A percentile compares a stretch with the other conserved stretches of the same genome.
These are phyloP conservation scores for Pristis pectinata DNA, from an alignment of 2,797 vertebrate genomes.

Conservation along the genomic window DNA sequence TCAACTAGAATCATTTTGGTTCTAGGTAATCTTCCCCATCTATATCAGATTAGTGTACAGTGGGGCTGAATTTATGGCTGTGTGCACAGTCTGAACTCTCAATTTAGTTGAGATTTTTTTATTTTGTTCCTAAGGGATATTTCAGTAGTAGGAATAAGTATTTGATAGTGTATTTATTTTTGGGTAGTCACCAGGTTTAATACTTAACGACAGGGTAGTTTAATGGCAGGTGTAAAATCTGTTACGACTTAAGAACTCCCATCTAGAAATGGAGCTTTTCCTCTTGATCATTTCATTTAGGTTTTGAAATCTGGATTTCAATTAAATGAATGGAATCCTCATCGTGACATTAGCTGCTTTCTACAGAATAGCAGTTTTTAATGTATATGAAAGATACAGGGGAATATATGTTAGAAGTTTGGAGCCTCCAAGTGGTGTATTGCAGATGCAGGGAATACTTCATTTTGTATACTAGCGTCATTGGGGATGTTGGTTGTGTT, in stretches of 20 bases:
- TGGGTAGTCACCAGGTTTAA: background rate
- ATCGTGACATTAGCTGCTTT: background rate
- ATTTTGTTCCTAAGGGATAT: background rate
- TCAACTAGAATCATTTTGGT: background rate
- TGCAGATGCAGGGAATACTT: background rate
- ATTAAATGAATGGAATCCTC: conserved; percentile 8
- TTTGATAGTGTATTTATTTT: background rate
- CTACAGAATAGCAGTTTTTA: background rate
- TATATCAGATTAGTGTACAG: background rate
- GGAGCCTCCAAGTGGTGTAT: background rate
- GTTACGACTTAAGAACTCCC: background rate
- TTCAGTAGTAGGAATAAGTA: background rate
- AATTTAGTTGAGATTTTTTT: background rate
- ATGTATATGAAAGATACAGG: background rate
- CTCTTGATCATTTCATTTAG: background rate
- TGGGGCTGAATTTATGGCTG: background rate
- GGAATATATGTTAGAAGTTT: background rate
- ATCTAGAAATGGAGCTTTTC: background rate
- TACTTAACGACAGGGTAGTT: background rate
- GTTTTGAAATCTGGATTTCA: conserved; percentile 12
- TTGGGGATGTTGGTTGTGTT: background rate
- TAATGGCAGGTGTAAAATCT: background rate
- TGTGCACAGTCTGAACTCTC: background rate
- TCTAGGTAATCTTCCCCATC: conserved; percentile 17
- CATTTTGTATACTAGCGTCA: background rate